A percentile compares a stretch with the other conserved stretches of the same genome.
Evolutionary conservation across 2,113 vertebrate species (phyloP).

Genomic region (Dascyllus trimaculatus): DNA sequence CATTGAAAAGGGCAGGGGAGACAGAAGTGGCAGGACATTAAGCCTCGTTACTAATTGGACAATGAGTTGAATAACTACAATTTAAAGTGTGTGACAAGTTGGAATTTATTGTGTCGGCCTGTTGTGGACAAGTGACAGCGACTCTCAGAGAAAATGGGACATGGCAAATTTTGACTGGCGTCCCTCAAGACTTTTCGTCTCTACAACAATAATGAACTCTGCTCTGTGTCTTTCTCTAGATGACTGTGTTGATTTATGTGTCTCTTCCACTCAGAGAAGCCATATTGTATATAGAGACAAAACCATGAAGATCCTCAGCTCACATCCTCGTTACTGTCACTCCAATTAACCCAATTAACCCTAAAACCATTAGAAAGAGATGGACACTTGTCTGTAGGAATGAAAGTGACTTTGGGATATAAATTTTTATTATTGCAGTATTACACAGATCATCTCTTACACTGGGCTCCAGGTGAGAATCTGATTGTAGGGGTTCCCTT

Average conservation of each 20-base stretch:
- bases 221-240: conserved; percentile 68
- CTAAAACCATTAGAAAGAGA: conserved; percentile 51
- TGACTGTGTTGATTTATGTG: conserved; percentile 75
- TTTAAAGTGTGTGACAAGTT: conserved; percentile 71
- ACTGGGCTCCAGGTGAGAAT: conserved; percentile 56
- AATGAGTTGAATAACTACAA: conserved; percentile 73
- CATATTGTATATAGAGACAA: conserved; percentile 86
- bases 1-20: conserved; percentile 71
- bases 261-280: conserved; percentile 87
- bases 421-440: conserved; percentile 79
- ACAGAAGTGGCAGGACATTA: conserved; percentile 75
- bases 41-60: conserved; percentile 79
- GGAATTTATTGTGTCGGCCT: conserved; percentile 57
- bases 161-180: conserved; percentile 67
- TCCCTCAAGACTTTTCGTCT: conserved; percentile 68
- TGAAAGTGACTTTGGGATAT: conserved; percentile 64
- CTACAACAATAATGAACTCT: conserved; percentile 69
- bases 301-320: conserved; percentile 81
- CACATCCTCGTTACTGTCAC: conserved; percentile 53
- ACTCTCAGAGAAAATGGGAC: conserved; percentile 61
- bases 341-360: conserved; percentile 72
- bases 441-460: conserved; percentile 62
- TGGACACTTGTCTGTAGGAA: conserved; percentile 55
- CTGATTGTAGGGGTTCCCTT: conserved; percentile 52
- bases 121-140: conserved; percentile 69